A percentile compares a stretch with the other conserved stretches of the same genome.
Evolutionary conservation across 2,113 vertebrate species (phyloP).

Genomic region (Pelecanus crispus): DNA sequence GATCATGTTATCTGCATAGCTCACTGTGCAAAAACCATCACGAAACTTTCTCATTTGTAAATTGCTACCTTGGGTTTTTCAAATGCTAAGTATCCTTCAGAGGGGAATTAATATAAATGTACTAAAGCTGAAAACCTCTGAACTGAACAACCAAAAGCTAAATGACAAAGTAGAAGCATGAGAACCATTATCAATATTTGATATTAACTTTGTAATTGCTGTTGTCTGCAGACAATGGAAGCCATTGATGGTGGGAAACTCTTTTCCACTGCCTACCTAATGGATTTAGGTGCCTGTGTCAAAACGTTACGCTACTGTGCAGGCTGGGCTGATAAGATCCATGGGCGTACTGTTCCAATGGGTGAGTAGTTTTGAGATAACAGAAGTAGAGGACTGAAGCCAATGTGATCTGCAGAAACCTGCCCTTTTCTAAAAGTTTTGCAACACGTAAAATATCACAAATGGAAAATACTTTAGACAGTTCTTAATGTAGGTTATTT

Average conservation of each 20-base stretch:
- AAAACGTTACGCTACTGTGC: conserved; percentile 83
- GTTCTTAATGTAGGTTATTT: neutral
- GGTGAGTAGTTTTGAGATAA: conserved; percentile 68
- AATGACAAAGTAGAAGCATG: neutral
- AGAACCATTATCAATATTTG: neutral
- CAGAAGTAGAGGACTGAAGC: neutral
- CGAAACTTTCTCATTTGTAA: neutral
- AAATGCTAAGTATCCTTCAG: neutral
- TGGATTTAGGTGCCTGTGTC: conserved; percentile 79
- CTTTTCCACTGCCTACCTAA: conserved; percentile 77
- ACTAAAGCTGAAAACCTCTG: neutral
- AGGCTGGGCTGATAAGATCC: conserved; percentile 89
- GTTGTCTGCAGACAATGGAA: conserved; percentile 80
- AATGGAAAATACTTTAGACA: neutral
- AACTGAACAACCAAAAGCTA: neutral
- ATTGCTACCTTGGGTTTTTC: neutral
- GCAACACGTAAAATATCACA: neutral
- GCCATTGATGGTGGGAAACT: conserved; percentile 83
- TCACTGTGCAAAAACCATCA: neutral
- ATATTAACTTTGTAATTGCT: neutral
- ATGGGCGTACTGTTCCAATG: conserved; percentile 83
- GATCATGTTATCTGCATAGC: neutral
- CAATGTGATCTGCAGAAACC: neutral
- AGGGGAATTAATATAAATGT: neutral
- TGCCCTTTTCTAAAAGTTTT: neutral